Percentiles rank a stretch among this genome's conserved stretches.
These are phyloP conservation scores for human DNA, from an alignment of 2,113 vertebrate species.

Conservation along the genomic window DNA sequence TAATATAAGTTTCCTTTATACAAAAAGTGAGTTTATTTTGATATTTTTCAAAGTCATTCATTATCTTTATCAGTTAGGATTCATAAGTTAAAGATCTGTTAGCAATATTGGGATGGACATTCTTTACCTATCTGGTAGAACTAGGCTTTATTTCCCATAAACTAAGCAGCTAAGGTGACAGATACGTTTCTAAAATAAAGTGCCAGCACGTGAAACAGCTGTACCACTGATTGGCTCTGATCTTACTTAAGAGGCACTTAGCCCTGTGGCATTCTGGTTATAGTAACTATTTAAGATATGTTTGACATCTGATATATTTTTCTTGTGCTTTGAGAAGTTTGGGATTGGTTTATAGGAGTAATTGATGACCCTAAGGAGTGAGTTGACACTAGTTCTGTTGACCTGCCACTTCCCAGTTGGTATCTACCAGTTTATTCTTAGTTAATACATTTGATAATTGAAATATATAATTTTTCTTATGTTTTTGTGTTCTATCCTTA, in stretches of 20 bases:
- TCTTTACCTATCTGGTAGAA: neutral
- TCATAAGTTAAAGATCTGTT: neutral
- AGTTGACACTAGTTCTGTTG: neutral
- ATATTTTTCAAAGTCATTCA: constrained; percentile 32
- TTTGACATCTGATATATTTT: neutral
- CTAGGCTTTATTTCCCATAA: neutral
- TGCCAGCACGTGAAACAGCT: neutral
- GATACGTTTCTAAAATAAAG: constrained; percentile 23
- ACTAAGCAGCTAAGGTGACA: neutral
- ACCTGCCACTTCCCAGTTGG: neutral
- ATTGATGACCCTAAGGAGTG: neutral
- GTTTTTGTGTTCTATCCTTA: neutral
- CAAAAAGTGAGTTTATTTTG: constrained; percentile 6
- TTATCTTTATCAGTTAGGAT: constrained; percentile 5
- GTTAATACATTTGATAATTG: neutral
- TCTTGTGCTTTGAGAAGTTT: neutral
- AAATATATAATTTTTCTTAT: neutral
- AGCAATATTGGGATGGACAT: neutral
- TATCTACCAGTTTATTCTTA: neutral
- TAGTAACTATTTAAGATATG: neutral
- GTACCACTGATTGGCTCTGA: neutral
- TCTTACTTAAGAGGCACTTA: neutral
- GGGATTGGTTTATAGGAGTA: neutral
- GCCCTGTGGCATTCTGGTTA: neutral
- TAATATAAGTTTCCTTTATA: neutral